phyloP scores from a whole-genome alignment of 2,113 vertebrate genomes.

The Psilopsiagon aymara region DNA sequence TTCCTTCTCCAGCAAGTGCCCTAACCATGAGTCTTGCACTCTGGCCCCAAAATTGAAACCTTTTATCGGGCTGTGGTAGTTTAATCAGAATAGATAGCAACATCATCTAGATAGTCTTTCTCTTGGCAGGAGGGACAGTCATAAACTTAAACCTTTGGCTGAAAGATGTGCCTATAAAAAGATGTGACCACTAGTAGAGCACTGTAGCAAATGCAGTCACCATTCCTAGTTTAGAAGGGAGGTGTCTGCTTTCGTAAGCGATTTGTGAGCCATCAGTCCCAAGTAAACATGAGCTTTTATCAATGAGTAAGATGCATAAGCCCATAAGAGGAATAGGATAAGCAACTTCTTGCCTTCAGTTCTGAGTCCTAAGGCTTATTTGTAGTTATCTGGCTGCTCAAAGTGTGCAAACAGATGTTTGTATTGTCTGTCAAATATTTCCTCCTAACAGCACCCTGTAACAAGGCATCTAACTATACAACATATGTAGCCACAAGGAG shows the following conservation, averaged over 20 bases:
- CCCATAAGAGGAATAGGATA: background rate
- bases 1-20: background rate
- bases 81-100: background rate
- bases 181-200: background rate
- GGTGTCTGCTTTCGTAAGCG: background rate
- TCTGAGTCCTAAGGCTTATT: background rate
- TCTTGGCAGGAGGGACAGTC: background rate
- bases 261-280: background rate
- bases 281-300: background rate
- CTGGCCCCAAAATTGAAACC: background rate
- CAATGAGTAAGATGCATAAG: background rate
- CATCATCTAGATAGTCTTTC: background rate
- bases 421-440: background rate
- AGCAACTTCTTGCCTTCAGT: background rate
- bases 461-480: background rate
- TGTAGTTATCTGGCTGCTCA: background rate
- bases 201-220: background rate
- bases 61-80: background rate
- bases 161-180: background rate
- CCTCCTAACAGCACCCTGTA: background rate
- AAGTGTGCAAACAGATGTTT: background rate
- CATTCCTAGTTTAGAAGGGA: background rate
- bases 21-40: background rate
- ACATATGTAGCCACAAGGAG: background rate
- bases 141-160: background rate